Base-by-base conservation (phyloP, 1,140 invertebrate species). In the Episyrphus balteatus region DNA sequence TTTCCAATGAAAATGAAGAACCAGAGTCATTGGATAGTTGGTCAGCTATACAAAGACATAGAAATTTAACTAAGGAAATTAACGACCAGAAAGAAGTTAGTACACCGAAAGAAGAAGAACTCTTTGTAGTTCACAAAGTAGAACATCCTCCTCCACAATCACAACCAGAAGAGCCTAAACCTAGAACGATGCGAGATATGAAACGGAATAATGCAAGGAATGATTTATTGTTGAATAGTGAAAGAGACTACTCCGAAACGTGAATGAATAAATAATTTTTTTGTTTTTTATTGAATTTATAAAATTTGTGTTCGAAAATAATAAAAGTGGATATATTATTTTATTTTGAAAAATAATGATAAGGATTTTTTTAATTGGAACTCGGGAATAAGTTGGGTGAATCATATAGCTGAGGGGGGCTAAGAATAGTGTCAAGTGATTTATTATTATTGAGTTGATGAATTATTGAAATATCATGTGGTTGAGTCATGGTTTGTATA, bases 31-130 rank as follows among this genome's bases (percentile, higher is more conserved):
- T 33, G 52, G 44, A 51, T 30, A 51, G 42, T 40, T 51, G 50
- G 50, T 34, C 56, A 1, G 56, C 58, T 21, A 58, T 66, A 40
- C 51, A 51, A 9, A 51, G 60, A 17, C 60, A 62, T 51, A 57
- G 62, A 30, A 44, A 54, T 46, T 53, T 62, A 50, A 66, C 62
- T 38, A 51, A 58, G 30, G 50, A 54, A 31, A 50, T 62, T 11
- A 42, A 39, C 26, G 26, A 46, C 3, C 15, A 37, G 19, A 2
- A 26, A 33, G 15, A 37, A 17, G 18, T 17, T 10, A 12, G 26
- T 3, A 10, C 19, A 18, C 6, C 42, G 15, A 31, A 31, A 31
- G 42, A 43, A 6, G 21, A 26, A 26, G 3, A 5, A 5, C 21
- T 5, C 8, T 26, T 8, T 26, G 21, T 8, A 3, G 3, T 8